Evolutionary conservation across 2,113 vertebrate genomes (phyloP), one percentile per base, ranked within the genome.

Genomic region (Thymallus thymallus): DNA sequence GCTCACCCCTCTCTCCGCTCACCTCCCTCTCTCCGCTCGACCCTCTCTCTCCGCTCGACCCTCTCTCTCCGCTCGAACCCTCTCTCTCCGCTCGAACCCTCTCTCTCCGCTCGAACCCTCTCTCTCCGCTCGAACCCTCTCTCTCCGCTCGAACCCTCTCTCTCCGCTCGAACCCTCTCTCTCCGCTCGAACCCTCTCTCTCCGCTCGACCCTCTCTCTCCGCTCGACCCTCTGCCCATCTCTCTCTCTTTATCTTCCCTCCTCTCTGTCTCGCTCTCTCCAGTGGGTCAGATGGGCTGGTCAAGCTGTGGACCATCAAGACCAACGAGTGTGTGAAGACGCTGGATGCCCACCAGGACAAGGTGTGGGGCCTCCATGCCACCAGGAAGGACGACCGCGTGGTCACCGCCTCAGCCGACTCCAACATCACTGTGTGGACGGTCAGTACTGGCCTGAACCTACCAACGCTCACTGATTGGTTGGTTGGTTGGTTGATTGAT

Each of bases 301-400:
- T 99, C 41, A 99, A 99, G 79, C 94, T 99, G 45, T 99, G 98
- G 98, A 99, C 97, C 55, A 97, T 99, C 79, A 99, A 99, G 86
- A 96, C 90, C 35, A 98, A 98, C 0, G 98, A 98, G 85, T 99
- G 98, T 10, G 94, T 98, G 76, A 95, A 94, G 87, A 99, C 98
- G 0, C 75, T 99, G 32, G 98, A 99, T 0, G 94, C 90, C 14
- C 98, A 99, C 0, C 95, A 96, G 76, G 95, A 96, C 74, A 99
- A 98, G 88, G 94, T 99, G 74, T 99, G 97, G 98, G 97, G 95
- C 45, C 93, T 99, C 24, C 95, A 99, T 29, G 86, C 84, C 76
- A 97, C 88, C 88, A 90, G 85, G 74, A 92, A 89, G n/a, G 96
- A 98, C 0, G 89, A 94, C 69, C 84, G 79, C 24, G 88, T 96